phyloP scores from a whole-genome alignment of 2,797 vertebrate genomes.

The Hemibagrus guttatus region DNA sequence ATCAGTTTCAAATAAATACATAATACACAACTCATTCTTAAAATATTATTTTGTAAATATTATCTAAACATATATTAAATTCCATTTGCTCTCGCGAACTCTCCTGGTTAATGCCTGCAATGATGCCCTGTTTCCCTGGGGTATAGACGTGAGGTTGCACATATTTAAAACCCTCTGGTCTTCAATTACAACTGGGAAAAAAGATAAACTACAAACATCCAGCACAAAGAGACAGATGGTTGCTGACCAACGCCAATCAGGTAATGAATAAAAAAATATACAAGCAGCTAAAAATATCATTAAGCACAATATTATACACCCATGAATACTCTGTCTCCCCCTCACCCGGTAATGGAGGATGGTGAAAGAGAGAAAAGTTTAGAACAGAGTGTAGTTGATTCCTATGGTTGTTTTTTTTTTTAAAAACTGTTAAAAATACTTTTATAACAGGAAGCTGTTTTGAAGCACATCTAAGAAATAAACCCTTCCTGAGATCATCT shows the following conservation, averaged over 20 bases:
- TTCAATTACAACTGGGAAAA: neutral
- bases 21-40: neutral
- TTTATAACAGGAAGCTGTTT: constrained; percentile 2
- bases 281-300: neutral
- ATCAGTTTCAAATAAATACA: neutral
- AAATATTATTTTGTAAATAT: too few species aligned
- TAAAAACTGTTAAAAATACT: neutral
- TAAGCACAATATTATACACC: neutral
- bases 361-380: neutral
- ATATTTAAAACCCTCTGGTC: neutral
- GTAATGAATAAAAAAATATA: neutral
- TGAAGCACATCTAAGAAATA: neutral
- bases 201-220: neutral
- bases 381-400: neutral
- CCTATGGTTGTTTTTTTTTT: neutral
- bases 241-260: neutral
- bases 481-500: neutral
- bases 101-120: neutral
- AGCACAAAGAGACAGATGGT: neutral
- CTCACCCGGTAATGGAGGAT: neutral
- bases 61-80: neutral
- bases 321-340: neutral
- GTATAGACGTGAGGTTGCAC: neutral
- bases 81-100: neutral
- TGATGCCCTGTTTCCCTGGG: neutral